Conservation (phyloP, 92 coral and sea anemone species). For the Umimayanthus chanpuru region DNA sequence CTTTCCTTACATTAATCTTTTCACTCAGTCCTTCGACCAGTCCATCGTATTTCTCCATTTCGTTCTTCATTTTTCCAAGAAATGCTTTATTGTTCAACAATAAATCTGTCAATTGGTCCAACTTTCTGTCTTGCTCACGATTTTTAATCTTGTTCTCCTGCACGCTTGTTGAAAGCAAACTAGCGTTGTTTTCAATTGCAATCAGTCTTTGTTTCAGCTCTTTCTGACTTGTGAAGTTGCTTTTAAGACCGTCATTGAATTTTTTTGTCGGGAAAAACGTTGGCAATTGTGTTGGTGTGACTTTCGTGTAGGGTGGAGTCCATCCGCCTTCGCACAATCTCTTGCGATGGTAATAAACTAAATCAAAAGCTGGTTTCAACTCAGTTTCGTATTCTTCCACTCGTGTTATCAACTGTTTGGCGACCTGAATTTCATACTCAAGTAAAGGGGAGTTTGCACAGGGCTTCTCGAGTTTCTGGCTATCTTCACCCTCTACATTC, state of each 20-base stretch:
- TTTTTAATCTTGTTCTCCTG: conserved; percentile 5
- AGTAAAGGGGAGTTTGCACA: neutral
- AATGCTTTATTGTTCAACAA: neutral
- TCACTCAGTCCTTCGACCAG: neutral
- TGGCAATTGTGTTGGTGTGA: conserved; percentile 20
- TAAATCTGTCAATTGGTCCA: neutral
- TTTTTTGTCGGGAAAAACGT: conserved; percentile 37
- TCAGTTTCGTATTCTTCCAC: conserved; percentile 49
- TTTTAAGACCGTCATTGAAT: conserved; percentile 20
- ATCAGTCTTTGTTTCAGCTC: conserved; percentile 22
- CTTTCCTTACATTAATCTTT: neutral
- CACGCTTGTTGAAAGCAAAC: neutral
- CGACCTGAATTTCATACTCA: conserved; percentile 28
- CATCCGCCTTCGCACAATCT: conserved; percentile 49
- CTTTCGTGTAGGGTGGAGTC: neutral
- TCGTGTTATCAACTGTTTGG: conserved; percentile 33
- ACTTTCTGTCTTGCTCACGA: conserved; percentile 23
- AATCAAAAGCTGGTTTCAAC: conserved; percentile 53
- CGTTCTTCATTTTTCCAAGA: conserved; percentile 16
- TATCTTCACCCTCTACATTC: neutral
- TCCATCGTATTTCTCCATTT: conserved; percentile 21
- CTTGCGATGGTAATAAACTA: conserved; percentile 55
- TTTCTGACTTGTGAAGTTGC: conserved; percentile 25
- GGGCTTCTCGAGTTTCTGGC: neutral
- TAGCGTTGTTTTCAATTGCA: conserved; percentile 3